A percentile compares a stretch with the other conserved stretches of the same genome.
Evolutionary conservation across 2,888 invertebrate genomes (phyloP).

Genomic region (Ophonus ardosiacus): DNA sequence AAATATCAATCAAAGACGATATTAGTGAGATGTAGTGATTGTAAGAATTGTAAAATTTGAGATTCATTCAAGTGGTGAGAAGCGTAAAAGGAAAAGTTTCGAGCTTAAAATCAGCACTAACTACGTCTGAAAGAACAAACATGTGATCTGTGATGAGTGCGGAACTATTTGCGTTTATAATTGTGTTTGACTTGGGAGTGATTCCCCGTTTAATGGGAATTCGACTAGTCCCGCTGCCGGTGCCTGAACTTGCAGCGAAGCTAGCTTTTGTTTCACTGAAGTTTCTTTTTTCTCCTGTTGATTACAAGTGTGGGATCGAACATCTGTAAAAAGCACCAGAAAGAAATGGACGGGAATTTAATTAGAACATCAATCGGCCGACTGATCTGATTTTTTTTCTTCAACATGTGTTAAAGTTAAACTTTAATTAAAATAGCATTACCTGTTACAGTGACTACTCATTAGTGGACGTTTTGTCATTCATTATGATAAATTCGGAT

Average conservation of each 20-base stretch:
- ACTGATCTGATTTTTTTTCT: conserved; percentile 28
- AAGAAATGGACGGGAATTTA: conserved; percentile 44
- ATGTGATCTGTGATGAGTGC: conserved; percentile 28
- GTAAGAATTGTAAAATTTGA: background rate
- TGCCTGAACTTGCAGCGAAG: background rate
- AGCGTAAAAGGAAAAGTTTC: background rate
- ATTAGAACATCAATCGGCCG: conserved; percentile 37
- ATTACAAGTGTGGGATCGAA: conserved; percentile 39
- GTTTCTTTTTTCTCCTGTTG: conserved; percentile 18
- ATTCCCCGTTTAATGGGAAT: conserved; percentile 36
- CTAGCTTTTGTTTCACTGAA: conserved; percentile 30
- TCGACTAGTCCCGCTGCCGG: background rate
- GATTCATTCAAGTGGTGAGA: background rate
- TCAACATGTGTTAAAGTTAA: conserved; percentile 49
- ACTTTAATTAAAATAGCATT: conserved; percentile 41
- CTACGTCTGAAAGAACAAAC: conserved; percentile 7
- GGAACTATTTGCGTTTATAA: conserved; percentile 32
- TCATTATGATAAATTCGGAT: background rate
- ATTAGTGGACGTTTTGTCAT: conserved; percentile 25
- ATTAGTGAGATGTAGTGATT: background rate
- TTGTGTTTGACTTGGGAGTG: conserved; percentile 35
- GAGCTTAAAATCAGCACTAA: background rate
- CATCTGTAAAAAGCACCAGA: conserved; percentile 24
- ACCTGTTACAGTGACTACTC: conserved; percentile 29
- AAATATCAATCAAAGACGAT: background rate